A percentile compares a stretch with the other conserved stretches of the same genome.
Conservation (phyloP, 2,888 invertebrate species). For the Diadegma fenestrale region DNA sequence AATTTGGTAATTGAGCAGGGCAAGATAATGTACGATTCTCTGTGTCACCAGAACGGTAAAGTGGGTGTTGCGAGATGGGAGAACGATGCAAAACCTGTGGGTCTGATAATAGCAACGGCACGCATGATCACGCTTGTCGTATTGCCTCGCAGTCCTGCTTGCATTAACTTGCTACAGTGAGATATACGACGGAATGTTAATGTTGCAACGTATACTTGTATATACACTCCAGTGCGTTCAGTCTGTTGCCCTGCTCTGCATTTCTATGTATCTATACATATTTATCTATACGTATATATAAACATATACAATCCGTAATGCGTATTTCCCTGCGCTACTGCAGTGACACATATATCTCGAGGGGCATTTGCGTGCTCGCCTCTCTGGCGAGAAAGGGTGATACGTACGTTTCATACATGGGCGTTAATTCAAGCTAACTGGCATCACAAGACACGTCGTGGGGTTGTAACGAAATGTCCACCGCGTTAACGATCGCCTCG, state of each 20-base stretch:
- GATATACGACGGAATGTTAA: slow-evolving; percentile 63
- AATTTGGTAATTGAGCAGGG: slow-evolving; percentile 12
- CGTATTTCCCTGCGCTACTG: slow-evolving; percentile 27
- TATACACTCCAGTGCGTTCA: slow-evolving; percentile 29
- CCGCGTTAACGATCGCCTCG: slow-evolving; percentile 22
- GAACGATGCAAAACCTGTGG: slow-evolving; percentile 40
- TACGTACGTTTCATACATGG: slow-evolving; percentile 49
- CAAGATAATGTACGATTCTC: slow-evolving; percentile 29
- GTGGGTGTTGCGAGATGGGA: slow-evolving; percentile 17
- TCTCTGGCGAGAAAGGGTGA: slow-evolving; percentile 38
- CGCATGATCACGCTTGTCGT: slow-evolving; percentile 69
- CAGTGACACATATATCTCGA: slow-evolving; percentile 42
- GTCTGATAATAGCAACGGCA: slow-evolving; percentile 64
- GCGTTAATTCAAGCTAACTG: slow-evolving; percentile 60
- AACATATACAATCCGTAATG: slow-evolving; percentile 16
- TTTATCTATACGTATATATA: slow-evolving; percentile 1
- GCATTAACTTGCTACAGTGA: slow-evolving; percentile 62
- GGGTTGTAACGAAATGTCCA: slow-evolving; percentile 3
- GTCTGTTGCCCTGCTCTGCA: slow-evolving; percentile 29
- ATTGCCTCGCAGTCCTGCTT: slow-evolving; percentile 59
- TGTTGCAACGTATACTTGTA: slow-evolving; percentile 41
- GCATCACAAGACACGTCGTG: slow-evolving; percentile 34
- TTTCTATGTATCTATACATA: slow-evolving; percentile 28
- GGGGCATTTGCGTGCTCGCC: slow-evolving; percentile 40
- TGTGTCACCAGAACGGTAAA: slow-evolving; percentile 1